Conservation (phyloP, 2,797 vertebrate species). For the Platyrinchus mystaceus region DNA sequence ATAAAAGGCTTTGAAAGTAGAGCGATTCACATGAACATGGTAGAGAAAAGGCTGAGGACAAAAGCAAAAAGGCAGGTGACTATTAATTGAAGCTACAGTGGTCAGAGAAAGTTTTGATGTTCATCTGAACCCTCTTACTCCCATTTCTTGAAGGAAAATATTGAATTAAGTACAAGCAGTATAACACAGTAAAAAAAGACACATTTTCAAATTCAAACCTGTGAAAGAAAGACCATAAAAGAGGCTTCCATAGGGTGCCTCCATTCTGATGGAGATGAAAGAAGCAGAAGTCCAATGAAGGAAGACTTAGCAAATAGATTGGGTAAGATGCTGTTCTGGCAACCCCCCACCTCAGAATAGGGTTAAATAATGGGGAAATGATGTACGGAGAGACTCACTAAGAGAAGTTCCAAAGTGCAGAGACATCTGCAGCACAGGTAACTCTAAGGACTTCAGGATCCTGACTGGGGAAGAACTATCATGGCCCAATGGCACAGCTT, state of each 20-base stretch:
- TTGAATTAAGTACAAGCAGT: not conserved
- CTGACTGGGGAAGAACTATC: slow-evolving; percentile 4
- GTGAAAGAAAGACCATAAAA: not conserved
- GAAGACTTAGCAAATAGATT: not conserved
- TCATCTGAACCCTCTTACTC: not conserved
- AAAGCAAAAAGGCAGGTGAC: not conserved
- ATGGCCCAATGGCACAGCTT: slow-evolving; percentile 14
- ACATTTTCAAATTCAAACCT: not conserved
- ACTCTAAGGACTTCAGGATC: slow-evolving; percentile 30
- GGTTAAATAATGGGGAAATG: not conserved
- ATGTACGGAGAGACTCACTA: slow-evolving; percentile 59
- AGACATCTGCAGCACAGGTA: slow-evolving; percentile 40
- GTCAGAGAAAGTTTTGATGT: not conserved
- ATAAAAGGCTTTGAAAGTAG: not conserved
- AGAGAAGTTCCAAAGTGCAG: not conserved
- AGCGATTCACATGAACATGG: not conserved
- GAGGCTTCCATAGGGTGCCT: not conserved
- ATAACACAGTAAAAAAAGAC: not conserved
- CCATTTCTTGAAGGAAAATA: not conserved
- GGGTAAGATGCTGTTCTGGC: not conserved
- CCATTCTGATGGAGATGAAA: not conserved
- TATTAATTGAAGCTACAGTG: not conserved
- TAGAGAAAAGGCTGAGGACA: not conserved
- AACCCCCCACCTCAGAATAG: not conserved
- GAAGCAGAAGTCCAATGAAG: not conserved